phyloP scores from a whole-genome alignment of 1,140 invertebrate genomes.

The Heliothis subflexa region DNA sequence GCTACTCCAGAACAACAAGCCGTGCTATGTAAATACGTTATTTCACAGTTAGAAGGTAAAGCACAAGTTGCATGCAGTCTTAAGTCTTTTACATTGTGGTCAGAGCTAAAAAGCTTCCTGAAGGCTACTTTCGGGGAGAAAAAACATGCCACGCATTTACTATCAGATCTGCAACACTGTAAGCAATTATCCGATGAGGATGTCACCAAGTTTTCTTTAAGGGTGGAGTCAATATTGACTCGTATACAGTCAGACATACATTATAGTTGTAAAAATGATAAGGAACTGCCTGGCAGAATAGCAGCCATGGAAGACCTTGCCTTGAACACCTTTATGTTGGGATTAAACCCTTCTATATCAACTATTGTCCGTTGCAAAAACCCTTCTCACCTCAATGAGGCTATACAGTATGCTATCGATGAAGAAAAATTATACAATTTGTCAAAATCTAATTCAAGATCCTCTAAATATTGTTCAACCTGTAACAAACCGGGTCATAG shows the following conservation, averaged over 20 bases:
- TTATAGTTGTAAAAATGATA: conserved; percentile 30
- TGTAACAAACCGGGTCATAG: conserved; percentile 43
- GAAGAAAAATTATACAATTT: conserved; percentile 53
- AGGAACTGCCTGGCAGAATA: conserved; percentile 53
- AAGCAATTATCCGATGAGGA: conserved; percentile 47
- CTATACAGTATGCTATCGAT: conserved; percentile 48
- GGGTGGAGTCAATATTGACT: conserved; percentile 53
- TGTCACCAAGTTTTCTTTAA: conserved; percentile 51
- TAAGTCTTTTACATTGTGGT: conserved; percentile 50
- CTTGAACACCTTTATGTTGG: conserved; percentile 56
- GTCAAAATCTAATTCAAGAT: background rate
- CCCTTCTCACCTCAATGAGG: conserved; percentile 48
- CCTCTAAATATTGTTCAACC: conserved; percentile 5
- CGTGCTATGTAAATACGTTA: conserved; percentile 52
- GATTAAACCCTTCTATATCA: conserved; percentile 46
- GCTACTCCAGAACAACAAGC: conserved; percentile 44
- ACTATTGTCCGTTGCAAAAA: conserved; percentile 55
- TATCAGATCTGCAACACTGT: conserved; percentile 56
- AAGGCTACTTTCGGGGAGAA: conserved; percentile 56
- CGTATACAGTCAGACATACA: conserved; percentile 56
- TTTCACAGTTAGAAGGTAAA: conserved; percentile 54
- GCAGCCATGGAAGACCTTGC: conserved; percentile 60
- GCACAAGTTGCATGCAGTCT: conserved; percentile 52
- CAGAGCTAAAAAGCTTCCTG: conserved; percentile 52
- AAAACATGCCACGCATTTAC: conserved; percentile 55